Evolutionary conservation across 2,113 vertebrate species (phyloP).

Genomic region (Siniperca knerii): DNA sequence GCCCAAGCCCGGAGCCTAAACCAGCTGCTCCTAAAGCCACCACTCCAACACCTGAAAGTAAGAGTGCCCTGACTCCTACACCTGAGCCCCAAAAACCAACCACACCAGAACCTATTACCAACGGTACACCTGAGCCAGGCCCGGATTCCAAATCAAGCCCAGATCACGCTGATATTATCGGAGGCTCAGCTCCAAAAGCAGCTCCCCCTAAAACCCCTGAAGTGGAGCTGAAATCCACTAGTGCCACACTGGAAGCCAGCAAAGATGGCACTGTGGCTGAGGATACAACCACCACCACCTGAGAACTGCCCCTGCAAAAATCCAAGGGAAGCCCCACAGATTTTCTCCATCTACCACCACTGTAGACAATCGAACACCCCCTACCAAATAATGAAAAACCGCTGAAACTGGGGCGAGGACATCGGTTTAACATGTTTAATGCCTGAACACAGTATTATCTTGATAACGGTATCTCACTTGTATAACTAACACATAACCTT

Average conservation of each 20-base stretch:
- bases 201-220: conserved; percentile 79
- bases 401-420: conserved; percentile 64
- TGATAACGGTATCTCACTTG: conserved; percentile 45
- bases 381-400: conserved; percentile 70
- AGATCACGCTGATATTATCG: conserved; percentile 66
- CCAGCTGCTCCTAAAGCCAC: conserved; percentile 52
- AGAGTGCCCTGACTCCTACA: conserved; percentile 64
- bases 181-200: conserved; percentile 62
- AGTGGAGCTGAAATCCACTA: conserved; percentile 72
- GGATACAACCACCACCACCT: conserved; percentile 74
- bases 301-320: conserved; percentile 53
- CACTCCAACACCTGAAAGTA: conserved; percentile 71
- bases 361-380: conserved; percentile 78
- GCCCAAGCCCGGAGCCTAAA: conserved; percentile 72
- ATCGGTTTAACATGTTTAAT: conserved; percentile 58
- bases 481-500: conserved; percentile 54
- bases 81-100: conserved; percentile 70
- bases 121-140: conserved; percentile 79
- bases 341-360: conserved; percentile 58
- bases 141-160: conserved; percentile 68
- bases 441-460: conserved; percentile 67
- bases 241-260: conserved; percentile 51
- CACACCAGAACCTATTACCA: conserved; percentile 78
- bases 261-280: conserved; percentile 70
- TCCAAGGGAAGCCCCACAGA: conserved; percentile 51